A percentile compares a stretch with the other conserved stretches of the same genome.
These are phyloP conservation scores for Acanthurus tractus DNA, from an alignment of 2,797 vertebrate genomes.

Conservation along the genomic window DNA sequence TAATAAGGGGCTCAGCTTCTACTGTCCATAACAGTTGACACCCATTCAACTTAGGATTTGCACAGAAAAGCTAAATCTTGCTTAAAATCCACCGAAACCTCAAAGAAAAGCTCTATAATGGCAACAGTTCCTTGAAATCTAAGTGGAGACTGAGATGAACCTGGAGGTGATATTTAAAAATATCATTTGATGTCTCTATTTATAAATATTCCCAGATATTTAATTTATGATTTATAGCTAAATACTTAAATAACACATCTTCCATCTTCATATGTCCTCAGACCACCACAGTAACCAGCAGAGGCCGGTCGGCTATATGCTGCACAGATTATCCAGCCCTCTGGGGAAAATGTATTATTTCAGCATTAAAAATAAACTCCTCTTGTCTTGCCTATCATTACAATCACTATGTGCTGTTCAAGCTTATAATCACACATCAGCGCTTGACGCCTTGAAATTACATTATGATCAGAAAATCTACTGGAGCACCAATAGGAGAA, in stretches of 20 bases:
- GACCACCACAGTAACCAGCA: neutral
- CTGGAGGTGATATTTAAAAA: neutral
- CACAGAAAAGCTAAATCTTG: neutral
- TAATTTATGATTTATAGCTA: neutral
- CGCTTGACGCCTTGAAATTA: neutral
- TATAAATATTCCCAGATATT: neutral
- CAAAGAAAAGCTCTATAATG: neutral
- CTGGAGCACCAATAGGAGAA: neutral
- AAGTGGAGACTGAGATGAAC: neutral
- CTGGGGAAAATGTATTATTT: neutral
- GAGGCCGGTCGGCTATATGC: neutral
- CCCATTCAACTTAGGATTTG: neutral
- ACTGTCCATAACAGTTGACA: conserved; percentile 3
- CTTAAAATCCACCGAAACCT: neutral
- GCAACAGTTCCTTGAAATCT: neutral
- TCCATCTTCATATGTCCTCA: neutral
- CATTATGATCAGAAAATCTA: conserved; percentile 21
- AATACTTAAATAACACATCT: neutral
- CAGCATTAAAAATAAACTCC: neutral
- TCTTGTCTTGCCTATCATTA: conserved; percentile 6
- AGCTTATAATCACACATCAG: neutral
- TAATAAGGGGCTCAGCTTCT: conserved; percentile 22
- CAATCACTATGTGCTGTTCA: neutral
- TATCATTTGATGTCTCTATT: no score
- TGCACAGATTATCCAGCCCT: neutral